Conservation (phyloP, 2,797 vertebrate genomes). For the Pteronotus mesoamericanus region DNA sequence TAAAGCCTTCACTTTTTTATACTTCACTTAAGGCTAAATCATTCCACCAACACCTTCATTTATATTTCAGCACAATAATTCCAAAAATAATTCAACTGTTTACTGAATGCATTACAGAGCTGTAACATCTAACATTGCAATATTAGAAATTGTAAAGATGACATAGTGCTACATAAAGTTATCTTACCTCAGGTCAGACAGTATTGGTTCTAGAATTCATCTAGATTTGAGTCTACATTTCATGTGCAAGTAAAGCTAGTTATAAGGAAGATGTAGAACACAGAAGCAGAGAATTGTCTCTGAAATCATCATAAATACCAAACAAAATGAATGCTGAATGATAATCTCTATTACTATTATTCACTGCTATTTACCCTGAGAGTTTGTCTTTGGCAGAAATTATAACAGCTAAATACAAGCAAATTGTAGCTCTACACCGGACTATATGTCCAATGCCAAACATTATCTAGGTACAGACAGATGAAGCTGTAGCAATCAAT, state of each 20-base stretch:
- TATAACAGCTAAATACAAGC: not conserved
- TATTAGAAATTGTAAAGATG: not conserved
- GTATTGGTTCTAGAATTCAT: not conserved
- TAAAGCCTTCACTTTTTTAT: not conserved
- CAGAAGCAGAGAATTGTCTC: not conserved
- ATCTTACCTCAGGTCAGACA: not conserved
- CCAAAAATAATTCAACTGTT: not conserved
- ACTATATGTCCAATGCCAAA: not conserved
- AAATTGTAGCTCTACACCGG: not conserved
- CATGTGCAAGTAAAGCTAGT: not conserved
- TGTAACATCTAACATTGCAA: not conserved
- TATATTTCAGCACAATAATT: not conserved
- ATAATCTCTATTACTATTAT: not conserved
- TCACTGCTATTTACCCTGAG: not conserved
- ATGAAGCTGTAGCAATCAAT: not conserved
- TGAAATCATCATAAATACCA: not conserved
- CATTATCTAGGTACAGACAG: not conserved
- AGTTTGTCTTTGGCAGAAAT: not conserved
- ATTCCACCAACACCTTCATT: not conserved
- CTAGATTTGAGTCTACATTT: not conserved
- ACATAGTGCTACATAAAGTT: not conserved
- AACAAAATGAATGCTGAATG: not conserved
- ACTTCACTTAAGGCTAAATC: not conserved
- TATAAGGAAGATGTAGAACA: not conserved
- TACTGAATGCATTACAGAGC: not conserved